Base-by-base conservation (phyloP, 2,797 vertebrate species). In the Catostomus latipinnis region DNA sequence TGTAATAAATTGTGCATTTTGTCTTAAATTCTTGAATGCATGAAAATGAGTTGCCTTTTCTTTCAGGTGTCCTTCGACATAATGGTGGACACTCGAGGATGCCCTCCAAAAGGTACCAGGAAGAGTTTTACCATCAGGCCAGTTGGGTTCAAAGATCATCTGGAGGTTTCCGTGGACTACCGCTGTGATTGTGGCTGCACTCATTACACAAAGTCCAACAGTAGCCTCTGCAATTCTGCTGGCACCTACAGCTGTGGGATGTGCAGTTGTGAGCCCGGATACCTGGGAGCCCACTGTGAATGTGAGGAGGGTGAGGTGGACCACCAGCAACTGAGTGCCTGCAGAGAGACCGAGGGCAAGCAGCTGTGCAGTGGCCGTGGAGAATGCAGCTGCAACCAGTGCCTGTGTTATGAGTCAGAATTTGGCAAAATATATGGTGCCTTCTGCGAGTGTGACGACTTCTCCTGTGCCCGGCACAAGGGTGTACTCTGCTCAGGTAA, bases 351-450 rank as follows among this genome's bases (percentile, higher is more conserved):
- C 0, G 96, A 98, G 82, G 96, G 96, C 78, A 97, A 96, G 83
- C 97, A 97, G 48, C 80, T 97, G 61, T 99, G 98, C 93, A 98
- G 96, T 0, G 98, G 97, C 1, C 93, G 98, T 0, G 98, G 98
- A 0, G 95, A 99, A 72, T 99, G 98, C 93, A 96, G 94, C 93
- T 99, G 98, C 89, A 98, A 96, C 93, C 96, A 96, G 91, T 99
- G 98, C 62, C 92, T 96, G 74, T 99, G 98, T 92, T 96, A 95
- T 0, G 95, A 97, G 89, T 99, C 97, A 0, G 98, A 98, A 90
- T 99, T 99, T 0, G 98, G 98, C n/a, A 96, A 96, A 90, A 98
- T 99, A 89, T 99, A 98, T 0, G 98, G 98, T n/a, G 90, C 93
- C 76, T 99, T 95, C 96, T 99, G 98, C 49, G 96, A 99, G 89